Base-by-base conservation (phyloP, 2,113 vertebrate genomes). In the Tricholaema leucomelas region DNA sequence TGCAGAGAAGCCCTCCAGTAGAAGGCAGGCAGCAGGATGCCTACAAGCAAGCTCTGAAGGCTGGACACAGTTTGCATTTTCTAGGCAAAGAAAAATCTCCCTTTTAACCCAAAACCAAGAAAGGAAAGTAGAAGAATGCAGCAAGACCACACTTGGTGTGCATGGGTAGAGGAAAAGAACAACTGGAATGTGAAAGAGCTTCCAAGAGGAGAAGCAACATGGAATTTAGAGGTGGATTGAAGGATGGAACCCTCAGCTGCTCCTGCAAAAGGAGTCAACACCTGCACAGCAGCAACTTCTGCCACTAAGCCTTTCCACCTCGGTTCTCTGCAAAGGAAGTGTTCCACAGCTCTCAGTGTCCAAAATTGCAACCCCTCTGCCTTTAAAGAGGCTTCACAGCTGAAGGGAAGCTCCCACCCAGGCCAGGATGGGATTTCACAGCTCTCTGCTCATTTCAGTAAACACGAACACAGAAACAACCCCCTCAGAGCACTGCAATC, bases 131-230 rank as follows among this genome's bases (percentile, higher is more conserved):
- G 42, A 36, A 50, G 58, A 59, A 35, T 12, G 40, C 36, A n/a
- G 25, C 1, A 18, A 40, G 35, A 31, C 14, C 10, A 2, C 19
- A 30, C 35, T 0, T 12, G 36, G 3, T 31, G 54, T 0, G 3
- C 14, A 12, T 10, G 35, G 35, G 42, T 3, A 40, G 16, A 46
- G 17, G 46, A 33, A 84, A 63, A 59, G 55, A 38, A 40, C 56
- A 35, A 38, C 3, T 5, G 28, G 44, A 65, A 24, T 1, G 6
- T 12, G 31, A 21, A 54, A 33, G 27, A 13, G 33, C 33, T 60
- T 88, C 70, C 7, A 23, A 65, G 36, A 35, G n/a, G 40, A 69
- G 58, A 40, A 35, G 0, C 15, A 81, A 54, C 8, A 42, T 48
- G 23, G 38, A 33, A 56, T 38, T 71, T n/a, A 59, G 3, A 28